Base-by-base conservation (phyloP, 1,140 invertebrate species). In the Harpegnathos saltator region DNA sequence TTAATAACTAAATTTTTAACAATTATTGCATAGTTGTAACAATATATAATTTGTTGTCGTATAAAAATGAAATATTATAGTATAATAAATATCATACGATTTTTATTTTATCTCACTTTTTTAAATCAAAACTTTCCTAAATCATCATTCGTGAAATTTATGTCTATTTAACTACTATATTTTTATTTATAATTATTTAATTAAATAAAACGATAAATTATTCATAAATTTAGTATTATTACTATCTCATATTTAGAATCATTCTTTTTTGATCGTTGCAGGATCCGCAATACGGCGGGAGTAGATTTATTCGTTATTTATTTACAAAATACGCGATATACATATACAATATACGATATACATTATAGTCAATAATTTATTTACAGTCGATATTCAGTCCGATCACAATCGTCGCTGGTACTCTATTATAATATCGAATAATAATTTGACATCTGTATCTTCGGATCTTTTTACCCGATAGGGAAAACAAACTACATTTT, bases 261-360 rank as follows among this genome's bases (percentile, higher is more conserved):
- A 26, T 22, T 72, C 24, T 5, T 38, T 82, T 19, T 33, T 1
- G 38, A 44, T 11, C 7, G 7, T 44, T 9, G 38, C 9, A 22
- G 17, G 4, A 48, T 54, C 12, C 74, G 22, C 24, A 61, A 75
- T 22, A 19, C 14, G 4, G 74, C 62, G 71, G 12, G 24, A 17
- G 12, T 24, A 33, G 26, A 52, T 88, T 85, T 89, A n/a, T 15
- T 17, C 50, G 9, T 50, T 62, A 33, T 90, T 90, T 90, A 90
- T 90, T 91, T 91, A 91, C 90, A 90, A 89, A 88, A 86, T 88
- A 82, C 73, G 83, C 24, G 65, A 66, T 89, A 75, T 81, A 89
- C 77, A 89, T 73, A 88, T 73, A 88, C 38, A 83, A 22, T 83
- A 19, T 78, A 83, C 24, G 26, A 77, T 61, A 73, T 74, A 52